phyloP scores from a whole-genome alignment of 2,113 vertebrate genomes.

The Barbus barbus region DNA sequence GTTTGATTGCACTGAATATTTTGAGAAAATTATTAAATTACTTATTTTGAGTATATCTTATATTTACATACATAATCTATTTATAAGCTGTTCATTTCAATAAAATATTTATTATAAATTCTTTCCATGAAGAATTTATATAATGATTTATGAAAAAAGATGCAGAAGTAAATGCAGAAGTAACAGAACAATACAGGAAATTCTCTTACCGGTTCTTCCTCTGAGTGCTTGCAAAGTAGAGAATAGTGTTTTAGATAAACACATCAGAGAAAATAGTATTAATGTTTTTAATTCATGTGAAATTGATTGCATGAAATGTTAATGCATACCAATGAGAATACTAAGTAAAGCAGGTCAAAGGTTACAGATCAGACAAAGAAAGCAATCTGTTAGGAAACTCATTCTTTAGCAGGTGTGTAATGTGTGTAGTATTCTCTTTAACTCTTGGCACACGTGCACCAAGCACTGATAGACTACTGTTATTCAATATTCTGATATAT shows the following conservation, averaged over 20 bases:
- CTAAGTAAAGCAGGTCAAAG: background rate
- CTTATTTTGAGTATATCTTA: too few species aligned
- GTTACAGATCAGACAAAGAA: background rate
- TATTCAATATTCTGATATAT: background rate
- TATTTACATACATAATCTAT: too few species aligned
- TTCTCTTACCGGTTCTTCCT: slow-evolving; percentile 94
- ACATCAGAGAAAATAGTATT: background rate
- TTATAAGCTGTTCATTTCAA: too few species aligned
- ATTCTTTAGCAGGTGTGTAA: too few species aligned
- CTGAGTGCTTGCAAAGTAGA: slow-evolving; percentile 89
- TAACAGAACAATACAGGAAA: slow-evolving; percentile 28
- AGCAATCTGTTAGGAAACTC: too few species aligned
- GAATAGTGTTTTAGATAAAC: slow-evolving; percentile 59
- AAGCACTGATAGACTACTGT: background rate
- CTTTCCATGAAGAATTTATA: background rate
- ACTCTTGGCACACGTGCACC: background rate
- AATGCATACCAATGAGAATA: background rate
- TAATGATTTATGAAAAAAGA: background rate
- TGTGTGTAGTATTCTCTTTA: background rate
- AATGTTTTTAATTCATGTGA: background rate
- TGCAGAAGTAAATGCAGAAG: too few species aligned
- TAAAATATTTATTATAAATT: too few species aligned
- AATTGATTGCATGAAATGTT: background rate
- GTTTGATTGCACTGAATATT: too few species aligned
- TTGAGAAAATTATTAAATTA: too few species aligned